phyloP scores from a whole-genome alignment of 2,797 vertebrate species.

The Salmo trutta region DNA sequence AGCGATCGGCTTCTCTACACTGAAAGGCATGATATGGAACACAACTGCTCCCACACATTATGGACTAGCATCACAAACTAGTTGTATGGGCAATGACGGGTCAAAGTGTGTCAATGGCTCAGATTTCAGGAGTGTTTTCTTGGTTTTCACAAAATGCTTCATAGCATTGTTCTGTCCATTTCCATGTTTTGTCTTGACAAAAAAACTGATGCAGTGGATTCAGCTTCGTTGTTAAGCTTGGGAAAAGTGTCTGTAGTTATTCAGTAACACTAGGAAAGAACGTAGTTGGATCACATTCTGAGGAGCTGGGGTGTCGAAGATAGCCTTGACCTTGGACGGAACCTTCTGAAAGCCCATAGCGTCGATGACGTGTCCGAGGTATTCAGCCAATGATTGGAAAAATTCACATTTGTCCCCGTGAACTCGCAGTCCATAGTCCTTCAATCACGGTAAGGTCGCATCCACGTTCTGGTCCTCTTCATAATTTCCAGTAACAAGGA shows the following conservation, averaged over 20 bases:
- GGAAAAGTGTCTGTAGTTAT: slow-evolving; percentile 11
- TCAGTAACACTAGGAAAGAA: neutral
- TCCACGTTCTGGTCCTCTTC: slow-evolving; percentile 21
- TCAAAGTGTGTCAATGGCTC: slow-evolving; percentile 16
- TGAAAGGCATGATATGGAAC: slow-evolving; percentile 1
- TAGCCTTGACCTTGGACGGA: neutral
- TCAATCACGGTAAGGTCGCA: neutral
- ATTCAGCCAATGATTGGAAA: neutral
- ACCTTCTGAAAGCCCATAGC: neutral
- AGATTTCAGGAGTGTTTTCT: neutral
- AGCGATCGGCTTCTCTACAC: slow-evolving; percentile 1
- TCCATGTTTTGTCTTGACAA: neutral
- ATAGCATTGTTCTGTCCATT: slow-evolving; percentile 6
- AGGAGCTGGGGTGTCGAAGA: slow-evolving; percentile 1
- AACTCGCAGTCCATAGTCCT: slow-evolving; percentile 5
- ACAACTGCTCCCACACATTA: slow-evolving; percentile 5
- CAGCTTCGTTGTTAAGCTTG: neutral
- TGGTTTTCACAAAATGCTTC: slow-evolving; percentile 14
- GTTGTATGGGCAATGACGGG: neutral
- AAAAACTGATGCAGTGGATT: neutral
- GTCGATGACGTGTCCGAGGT: slow-evolving; percentile 6
- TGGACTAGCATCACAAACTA: slow-evolving; percentile 4
- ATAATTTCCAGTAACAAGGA: neutral
- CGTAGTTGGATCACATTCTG: neutral
- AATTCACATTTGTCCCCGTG: neutral